Conservation (phyloP, 2,113 vertebrate genomes). For the Gallinago paraguaiae region DNA sequence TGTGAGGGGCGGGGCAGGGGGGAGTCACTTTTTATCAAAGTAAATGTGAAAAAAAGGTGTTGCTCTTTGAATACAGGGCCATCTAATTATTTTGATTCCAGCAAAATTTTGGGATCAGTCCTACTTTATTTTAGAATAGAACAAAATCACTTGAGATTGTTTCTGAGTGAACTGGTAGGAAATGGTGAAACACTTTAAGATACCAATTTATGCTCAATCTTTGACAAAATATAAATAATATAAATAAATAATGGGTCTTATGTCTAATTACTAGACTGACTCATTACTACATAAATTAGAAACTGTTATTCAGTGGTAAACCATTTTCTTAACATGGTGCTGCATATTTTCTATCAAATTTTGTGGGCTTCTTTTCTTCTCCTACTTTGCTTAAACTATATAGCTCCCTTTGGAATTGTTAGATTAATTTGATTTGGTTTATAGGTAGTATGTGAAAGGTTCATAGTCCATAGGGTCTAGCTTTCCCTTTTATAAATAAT, state of each 20-base stretch:
- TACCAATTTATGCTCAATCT: background rate
- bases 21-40: background rate
- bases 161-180: background rate
- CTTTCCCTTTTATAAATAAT: constrained; percentile 50
- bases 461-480: constrained; percentile 18
- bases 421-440: constrained; percentile 44
- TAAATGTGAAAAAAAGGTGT: background rate
- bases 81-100: background rate
- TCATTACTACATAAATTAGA: background rate
- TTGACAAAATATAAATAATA: background rate
- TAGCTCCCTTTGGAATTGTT: constrained; percentile 30
- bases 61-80: background rate
- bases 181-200: background rate
- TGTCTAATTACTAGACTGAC: background rate
- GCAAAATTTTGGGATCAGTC: background rate
- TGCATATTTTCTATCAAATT: background rate
- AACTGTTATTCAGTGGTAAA: background rate
- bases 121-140: background rate
- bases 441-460: constrained; percentile 3
- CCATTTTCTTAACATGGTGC: background rate
- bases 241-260: background rate
- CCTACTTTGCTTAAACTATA: background rate
- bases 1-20: background rate
- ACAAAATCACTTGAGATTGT: background rate
- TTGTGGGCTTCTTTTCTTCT: background rate